phyloP scores from a whole-genome alignment of 2,113 vertebrate species.

The Macroglossus sobrinus region DNA sequence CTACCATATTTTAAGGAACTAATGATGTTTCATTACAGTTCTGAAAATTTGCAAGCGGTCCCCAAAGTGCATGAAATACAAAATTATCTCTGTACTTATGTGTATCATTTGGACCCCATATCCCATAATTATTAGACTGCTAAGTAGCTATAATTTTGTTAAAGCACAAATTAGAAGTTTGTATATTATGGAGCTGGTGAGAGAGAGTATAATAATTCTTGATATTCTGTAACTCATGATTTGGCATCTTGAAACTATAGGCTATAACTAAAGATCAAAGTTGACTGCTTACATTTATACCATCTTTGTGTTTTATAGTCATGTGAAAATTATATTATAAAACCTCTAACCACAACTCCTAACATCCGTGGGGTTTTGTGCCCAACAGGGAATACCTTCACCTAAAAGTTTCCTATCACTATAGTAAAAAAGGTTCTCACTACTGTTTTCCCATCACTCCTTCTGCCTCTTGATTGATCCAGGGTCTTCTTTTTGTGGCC shows the following conservation, averaged over 20 bases:
- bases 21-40: neutral
- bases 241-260: neutral
- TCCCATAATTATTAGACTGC: neutral
- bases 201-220: neutral
- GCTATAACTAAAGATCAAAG: neutral
- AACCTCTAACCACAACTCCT: neutral
- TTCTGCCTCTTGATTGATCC: neutral
- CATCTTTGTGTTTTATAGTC: neutral
- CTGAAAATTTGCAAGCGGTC: neutral
- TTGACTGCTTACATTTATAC: neutral
- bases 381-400: too few species aligned
- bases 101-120: neutral
- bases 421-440: rapidly evolving
- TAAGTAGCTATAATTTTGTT: neutral
- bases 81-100: neutral
- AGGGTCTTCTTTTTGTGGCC: rapidly evolving
- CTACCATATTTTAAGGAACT: neutral
- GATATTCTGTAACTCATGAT: neutral
- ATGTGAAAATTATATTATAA: neutral
- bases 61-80: neutral
- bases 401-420: rapidly evolving
- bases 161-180: neutral
- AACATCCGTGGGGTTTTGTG: neutral
- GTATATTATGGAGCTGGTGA: neutral
- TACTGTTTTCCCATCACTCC: too few species aligned